Base-by-base conservation (phyloP, 2,888 invertebrate genomes). In the Leptinotarsa peninsularis region DNA sequence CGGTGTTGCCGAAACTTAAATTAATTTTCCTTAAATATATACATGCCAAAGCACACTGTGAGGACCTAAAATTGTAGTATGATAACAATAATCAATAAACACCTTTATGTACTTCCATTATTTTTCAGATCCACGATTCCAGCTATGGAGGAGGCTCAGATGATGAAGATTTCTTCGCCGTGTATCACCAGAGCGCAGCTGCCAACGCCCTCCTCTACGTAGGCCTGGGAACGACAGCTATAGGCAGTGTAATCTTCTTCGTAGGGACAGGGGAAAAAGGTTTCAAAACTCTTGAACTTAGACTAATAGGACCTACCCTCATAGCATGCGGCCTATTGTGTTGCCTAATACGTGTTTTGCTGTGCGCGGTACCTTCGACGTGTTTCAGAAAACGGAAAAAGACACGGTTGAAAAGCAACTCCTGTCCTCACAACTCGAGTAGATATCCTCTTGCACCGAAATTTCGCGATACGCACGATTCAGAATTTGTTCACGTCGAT, bases 241-340 rank as follows among this genome's bases (percentile, higher is more conserved):
- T 96, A 82, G 96, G 96, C 74, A 92, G 95, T 84, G 94, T 96
- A 83, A 95, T 96, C 84, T 95, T 95, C 87, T 96, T 96, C 90
- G 96, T 96, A 81, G 96, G 96, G 83, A 95, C 96, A 81, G 96
- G 96, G 85, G 96, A 96, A 90, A 95, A 96, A 89, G 91, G 93
- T 89, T 96, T 94, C 92, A 95, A 93, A 89, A 96, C 96, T 81
- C 92, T 94, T 80, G 96, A 95, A 87, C 90, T 96, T 83, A 92
- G 95, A 83, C 91, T 96, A 85, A 95, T 96, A 88, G 96, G 96
- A 79, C 96, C 96, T 79, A 94, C 95, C 79, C 81, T 89, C 75
- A 83, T 86, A 86, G 93, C 91, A 85, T 91, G 94, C 83, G 96
- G 96, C 82, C 91, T 95, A 84, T 91, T 94, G 81, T 95, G 95